Percentiles rank a stretch among this genome's conserved stretches.
Conservation (phyloP, 2,888 invertebrate genomes). For the Xanthia togata region DNA sequence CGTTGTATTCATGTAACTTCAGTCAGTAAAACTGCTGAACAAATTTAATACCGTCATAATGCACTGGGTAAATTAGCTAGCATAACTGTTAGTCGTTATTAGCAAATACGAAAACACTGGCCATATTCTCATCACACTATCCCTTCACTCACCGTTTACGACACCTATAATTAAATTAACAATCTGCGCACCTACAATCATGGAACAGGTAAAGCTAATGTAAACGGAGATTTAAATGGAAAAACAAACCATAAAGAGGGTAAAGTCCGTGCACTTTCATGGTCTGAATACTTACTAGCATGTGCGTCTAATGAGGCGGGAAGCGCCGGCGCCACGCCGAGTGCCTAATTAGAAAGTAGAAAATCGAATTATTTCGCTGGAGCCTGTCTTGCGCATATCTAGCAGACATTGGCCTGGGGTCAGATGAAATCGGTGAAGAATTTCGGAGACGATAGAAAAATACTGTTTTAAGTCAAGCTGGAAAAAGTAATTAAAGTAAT, state of each 20-base stretch:
- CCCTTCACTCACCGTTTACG: background rate
- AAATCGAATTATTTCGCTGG: slow-evolving; percentile 76
- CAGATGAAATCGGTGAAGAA: slow-evolving; percentile 21
- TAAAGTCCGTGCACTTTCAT: slow-evolving; percentile 52
- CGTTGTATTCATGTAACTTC: background rate
- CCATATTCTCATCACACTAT: background rate
- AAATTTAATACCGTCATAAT: background rate
- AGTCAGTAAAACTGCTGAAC: background rate
- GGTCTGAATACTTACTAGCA: slow-evolving; percentile 51
- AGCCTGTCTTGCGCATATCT: slow-evolving; percentile 42
- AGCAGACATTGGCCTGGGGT: slow-evolving; percentile 26
- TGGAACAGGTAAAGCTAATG: slow-evolving; percentile 3
- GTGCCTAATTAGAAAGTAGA: slow-evolving; percentile 82
- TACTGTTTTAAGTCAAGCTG: background rate
- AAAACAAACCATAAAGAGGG: slow-evolving; percentile 32
- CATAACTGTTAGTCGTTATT: background rate
- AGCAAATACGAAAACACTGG: background rate
- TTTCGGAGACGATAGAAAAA: background rate
- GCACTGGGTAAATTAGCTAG: background rate
- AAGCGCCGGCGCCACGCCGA: slow-evolving; percentile 70
- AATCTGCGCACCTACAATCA: background rate
- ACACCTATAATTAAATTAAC: background rate
- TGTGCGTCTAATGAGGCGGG: slow-evolving; percentile 68
- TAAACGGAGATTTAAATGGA: slow-evolving; percentile 20
- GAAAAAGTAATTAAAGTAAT: too few relatives aligned